These are phyloP conservation scores for Noctua pronuba DNA, from an alignment of 2,888 invertebrate species.

Conservation along the genomic window DNA sequence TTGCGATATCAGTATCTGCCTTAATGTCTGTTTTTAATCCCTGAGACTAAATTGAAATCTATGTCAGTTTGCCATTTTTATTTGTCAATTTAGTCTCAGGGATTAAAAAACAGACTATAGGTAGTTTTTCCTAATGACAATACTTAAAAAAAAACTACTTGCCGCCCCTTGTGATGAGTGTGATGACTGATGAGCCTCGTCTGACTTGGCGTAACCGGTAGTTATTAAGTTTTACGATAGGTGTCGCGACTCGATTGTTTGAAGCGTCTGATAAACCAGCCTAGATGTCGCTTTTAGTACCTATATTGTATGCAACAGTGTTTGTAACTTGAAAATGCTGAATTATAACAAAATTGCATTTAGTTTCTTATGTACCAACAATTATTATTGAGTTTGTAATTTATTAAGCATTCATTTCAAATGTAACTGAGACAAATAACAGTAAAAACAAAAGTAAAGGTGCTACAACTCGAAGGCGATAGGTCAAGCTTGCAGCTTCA, in stretches of 20 bases:
- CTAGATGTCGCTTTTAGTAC: conserved; percentile 47
- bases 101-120: too few relatives aligned
- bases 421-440: conserved; percentile 26
- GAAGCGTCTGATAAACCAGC: background rate
- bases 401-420: background rate
- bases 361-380: background rate
- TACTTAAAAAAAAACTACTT: too few relatives aligned
- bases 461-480: conserved; percentile 70
- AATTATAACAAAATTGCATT: background rate
- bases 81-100: too few relatives aligned
- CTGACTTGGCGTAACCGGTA: conserved; percentile 1
- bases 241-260: conserved; percentile 41
- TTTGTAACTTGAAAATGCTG: background rate
- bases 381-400: background rate
- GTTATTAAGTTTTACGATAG: conserved; percentile 34
- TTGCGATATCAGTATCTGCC: background rate
- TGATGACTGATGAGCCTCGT: too few relatives aligned
- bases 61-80: too few relatives aligned
- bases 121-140: too few relatives aligned
- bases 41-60: too few relatives aligned
- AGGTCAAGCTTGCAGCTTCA: conserved; percentile 83
- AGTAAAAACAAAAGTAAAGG: conserved; percentile 55
- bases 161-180: too few relatives aligned
- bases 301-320: background rate
- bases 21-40: too few relatives aligned